phyloP scores from a whole-genome alignment of 2,797 vertebrate species.

The Leucoraja ocellata region DNA sequence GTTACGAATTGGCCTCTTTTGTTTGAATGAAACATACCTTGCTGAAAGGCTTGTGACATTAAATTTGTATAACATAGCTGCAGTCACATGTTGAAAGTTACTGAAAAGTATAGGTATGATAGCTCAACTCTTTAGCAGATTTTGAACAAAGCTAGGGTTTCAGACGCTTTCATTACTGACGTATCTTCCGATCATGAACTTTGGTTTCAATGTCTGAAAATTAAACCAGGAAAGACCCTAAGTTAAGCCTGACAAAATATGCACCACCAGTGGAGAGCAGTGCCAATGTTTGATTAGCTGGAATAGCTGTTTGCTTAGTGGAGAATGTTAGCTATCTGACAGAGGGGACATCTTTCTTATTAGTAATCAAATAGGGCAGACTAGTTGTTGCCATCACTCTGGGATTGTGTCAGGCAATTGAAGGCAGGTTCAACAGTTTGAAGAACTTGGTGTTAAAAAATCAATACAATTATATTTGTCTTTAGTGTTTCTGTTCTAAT shows the following conservation, averaged over 20 bases:
- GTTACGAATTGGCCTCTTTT: conserved; percentile 48
- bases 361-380: conserved; percentile 98
- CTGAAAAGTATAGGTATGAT: conserved; percentile 47
- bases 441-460: conserved; percentile 54
- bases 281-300: conserved; percentile 99
- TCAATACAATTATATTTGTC: conserved; percentile 58
- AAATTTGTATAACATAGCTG: not conserved
- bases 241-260: conserved; percentile 73
- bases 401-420: conserved; percentile 57
- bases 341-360: conserved; percentile 99
- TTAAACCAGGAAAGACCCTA: conserved; percentile 68
- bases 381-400: conserved; percentile 97
- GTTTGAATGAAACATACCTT: not conserved
- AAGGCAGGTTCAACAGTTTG: conserved; percentile 64
- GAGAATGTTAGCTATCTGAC: conserved; percentile 99
- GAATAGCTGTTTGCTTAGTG: conserved; percentile 99
- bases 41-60: conserved; percentile 14
- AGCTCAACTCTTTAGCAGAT: conserved; percentile 50
- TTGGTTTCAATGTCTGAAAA: conserved; percentile 70
- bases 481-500: conserved; percentile 48
- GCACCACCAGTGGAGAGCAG: conserved; percentile 78
- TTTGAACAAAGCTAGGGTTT: conserved; percentile 57
- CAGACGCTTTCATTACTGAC: conserved; percentile 58
- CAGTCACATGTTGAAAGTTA: conserved; percentile 44
- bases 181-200: conserved; percentile 73